phyloP scores from a whole-genome alignment of 2,113 vertebrate species.

The Climacteris rufus region DNA sequence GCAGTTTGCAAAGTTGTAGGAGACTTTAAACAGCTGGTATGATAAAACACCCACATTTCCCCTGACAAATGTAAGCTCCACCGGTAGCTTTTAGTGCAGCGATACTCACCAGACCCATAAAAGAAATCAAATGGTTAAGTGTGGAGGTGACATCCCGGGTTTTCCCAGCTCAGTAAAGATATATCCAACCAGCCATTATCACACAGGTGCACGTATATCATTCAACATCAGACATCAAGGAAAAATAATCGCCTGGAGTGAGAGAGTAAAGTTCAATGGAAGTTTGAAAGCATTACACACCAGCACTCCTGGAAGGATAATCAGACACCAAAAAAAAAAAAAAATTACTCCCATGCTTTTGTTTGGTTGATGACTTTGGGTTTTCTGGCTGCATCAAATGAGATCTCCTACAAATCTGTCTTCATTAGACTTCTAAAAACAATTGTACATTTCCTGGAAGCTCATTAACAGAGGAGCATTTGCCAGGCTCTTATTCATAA shows the following conservation, averaged over 20 bases:
- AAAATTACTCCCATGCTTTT: conserved; percentile 45
- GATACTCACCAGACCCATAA: conserved; percentile 21
- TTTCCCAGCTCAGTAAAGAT: conserved; percentile 27
- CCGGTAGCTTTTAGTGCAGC: conserved; percentile 54
- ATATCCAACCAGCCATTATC: conserved; percentile 17
- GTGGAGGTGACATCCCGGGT: conserved; percentile 2
- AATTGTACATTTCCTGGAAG: conserved; percentile 67
- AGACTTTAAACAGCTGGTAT: conserved; percentile 67
- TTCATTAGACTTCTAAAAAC: conserved; percentile 73
- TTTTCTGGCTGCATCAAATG: conserved; percentile 67
- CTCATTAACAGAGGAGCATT: conserved; percentile 66
- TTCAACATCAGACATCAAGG: conserved; percentile 28
- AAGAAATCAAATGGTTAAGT: conserved; percentile 22
- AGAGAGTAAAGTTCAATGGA: conserved; percentile 62
- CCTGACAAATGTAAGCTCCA: conserved; percentile 60
- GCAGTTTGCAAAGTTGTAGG: conserved; percentile 53
- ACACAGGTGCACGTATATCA: conserved; percentile 25
- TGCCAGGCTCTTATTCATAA: conserved; percentile 64
- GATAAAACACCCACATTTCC: conserved; percentile 59
- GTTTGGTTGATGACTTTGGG: conserved; percentile 67
- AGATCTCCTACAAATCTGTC: conserved; percentile 69
- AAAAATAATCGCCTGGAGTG: conserved; percentile 11
- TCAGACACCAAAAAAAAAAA: neutral
- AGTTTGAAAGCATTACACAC: conserved; percentile 57
- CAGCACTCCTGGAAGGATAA: conserved; percentile 59